Evolutionary conservation across 2,797 vertebrate species (phyloP).

Genomic region (Otolemur crassicaudatus): DNA sequence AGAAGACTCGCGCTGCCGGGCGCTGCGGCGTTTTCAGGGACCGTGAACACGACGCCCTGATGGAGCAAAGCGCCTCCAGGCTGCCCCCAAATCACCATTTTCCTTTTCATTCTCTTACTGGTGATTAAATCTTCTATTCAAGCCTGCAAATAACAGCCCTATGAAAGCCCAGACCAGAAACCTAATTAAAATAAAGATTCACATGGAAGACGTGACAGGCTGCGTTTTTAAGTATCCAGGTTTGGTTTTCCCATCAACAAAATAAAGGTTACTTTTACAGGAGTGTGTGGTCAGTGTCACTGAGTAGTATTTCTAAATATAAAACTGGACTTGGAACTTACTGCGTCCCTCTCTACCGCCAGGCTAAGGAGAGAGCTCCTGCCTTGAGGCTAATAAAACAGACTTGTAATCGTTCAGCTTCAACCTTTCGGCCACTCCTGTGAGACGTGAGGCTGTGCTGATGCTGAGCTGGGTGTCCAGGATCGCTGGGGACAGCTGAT

Average conservation of each 20-base stretch:
- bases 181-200: constrained; percentile 16
- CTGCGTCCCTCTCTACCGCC: background rate
- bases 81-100: background rate
- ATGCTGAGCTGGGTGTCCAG: background rate
- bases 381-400: background rate
- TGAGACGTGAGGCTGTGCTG: background rate
- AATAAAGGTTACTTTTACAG: background rate
- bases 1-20: background rate
- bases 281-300: background rate
- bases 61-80: background rate
- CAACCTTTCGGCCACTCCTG: background rate
- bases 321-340: background rate
- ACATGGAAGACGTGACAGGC: background rate
- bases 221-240: background rate
- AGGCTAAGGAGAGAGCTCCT: background rate
- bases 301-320: background rate
- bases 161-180: background rate
- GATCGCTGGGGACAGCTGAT: background rate
- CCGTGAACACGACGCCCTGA: background rate
- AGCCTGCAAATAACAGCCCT: background rate
- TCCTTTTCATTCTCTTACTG: background rate
- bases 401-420: background rate
- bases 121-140: background rate
- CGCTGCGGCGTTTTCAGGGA: background rate
- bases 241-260: background rate